Percentiles rank a stretch among this genome's conserved stretches.
These are phyloP conservation scores for Drosophila burlai DNA, from an alignment of 1,140 invertebrate genomes.

Conservation along the genomic window DNA sequence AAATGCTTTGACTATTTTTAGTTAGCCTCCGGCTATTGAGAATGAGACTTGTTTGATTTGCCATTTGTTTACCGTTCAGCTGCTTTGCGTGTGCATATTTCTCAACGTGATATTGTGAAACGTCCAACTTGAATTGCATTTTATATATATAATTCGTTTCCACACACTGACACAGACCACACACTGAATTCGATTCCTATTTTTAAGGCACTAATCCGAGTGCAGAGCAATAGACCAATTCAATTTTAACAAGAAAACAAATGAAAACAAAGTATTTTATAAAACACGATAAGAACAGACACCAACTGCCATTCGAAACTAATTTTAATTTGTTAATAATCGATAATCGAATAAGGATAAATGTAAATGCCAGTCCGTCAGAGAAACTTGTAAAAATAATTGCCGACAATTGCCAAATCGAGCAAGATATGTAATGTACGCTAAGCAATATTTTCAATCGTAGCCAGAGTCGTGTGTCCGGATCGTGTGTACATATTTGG, in stretches of 20 bases:
- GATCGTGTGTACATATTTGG: conserved; percentile 58
- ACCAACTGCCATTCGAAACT: conserved; percentile 74
- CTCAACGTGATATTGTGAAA: conserved; percentile 79
- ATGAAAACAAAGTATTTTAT: conserved; percentile 39
- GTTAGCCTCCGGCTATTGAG: conserved; percentile 58
- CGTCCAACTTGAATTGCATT: conserved; percentile 81
- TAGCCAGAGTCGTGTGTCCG: conserved; percentile 44
- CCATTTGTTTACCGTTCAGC: conserved; percentile 62
- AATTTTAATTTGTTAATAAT: conserved; percentile 65
- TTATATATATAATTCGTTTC: conserved; percentile 59
- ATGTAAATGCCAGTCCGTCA: conserved; percentile 69
- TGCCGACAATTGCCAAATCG: conserved; percentile 65
- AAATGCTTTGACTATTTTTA: conserved; percentile 71
- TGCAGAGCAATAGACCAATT: conserved; percentile 79
- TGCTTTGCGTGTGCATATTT: conserved; percentile 71
- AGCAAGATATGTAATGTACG: conserved; percentile 54
- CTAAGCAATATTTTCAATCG: conserved; percentile 78
- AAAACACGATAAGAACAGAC: conserved; percentile 45
- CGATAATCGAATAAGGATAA: conserved; percentile 19
- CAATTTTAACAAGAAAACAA: conserved; percentile 50
- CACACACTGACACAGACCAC: conserved; percentile 10
- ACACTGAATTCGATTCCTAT: conserved; percentile 74
- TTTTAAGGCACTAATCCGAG: conserved; percentile 59
- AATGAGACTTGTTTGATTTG: conserved; percentile 54
- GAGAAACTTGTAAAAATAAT: conserved; percentile 58